Evolutionary conservation across 2,888 invertebrate species (phyloP).

Genomic region (Acronicta alni): DNA sequence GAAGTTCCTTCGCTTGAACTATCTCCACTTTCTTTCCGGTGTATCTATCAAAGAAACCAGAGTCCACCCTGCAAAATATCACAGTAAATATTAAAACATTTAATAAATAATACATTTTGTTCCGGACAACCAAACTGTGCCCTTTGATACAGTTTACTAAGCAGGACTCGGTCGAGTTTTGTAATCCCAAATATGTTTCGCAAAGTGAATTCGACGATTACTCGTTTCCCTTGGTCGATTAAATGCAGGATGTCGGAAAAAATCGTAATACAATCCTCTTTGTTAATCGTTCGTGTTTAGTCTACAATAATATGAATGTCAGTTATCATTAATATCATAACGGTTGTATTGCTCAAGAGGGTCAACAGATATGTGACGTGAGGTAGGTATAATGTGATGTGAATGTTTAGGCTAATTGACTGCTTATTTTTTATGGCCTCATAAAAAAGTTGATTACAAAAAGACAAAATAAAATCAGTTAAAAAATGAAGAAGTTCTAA

Average conservation of each 20-base stretch:
- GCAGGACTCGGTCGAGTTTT: constrained; percentile 31
- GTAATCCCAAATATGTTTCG: constrained; percentile 53
- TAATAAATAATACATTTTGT: constrained; percentile 64
- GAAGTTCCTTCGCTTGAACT: constrained; percentile 59
- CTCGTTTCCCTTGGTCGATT: constrained; percentile 37
- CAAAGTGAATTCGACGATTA: constrained; percentile 41
- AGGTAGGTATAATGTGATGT: too few species aligned
- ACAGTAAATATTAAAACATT: constrained; percentile 63
- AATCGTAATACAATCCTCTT: constrained; percentile 25
- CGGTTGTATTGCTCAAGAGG: not conserved
- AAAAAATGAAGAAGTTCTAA: too few species aligned
- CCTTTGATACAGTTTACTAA: constrained; percentile 53
- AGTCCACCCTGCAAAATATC: constrained; percentile 58
- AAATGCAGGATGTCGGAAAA: constrained; percentile 51
- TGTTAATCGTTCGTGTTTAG: constrained; percentile 33
- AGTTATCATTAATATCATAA: constrained; percentile 1
- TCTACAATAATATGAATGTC: constrained; percentile 1
- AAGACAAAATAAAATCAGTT: too few species aligned
- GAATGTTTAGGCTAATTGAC: too few species aligned
- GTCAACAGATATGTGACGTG: not conserved
- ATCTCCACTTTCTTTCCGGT: constrained; percentile 71
- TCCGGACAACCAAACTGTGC: constrained; percentile 31
- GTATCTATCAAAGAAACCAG: constrained; percentile 68
- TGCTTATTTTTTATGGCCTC: too few species aligned
- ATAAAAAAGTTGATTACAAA: too few species aligned